Conservation (phyloP, 2,888 invertebrate species). For the Theristus sp. region DNA sequence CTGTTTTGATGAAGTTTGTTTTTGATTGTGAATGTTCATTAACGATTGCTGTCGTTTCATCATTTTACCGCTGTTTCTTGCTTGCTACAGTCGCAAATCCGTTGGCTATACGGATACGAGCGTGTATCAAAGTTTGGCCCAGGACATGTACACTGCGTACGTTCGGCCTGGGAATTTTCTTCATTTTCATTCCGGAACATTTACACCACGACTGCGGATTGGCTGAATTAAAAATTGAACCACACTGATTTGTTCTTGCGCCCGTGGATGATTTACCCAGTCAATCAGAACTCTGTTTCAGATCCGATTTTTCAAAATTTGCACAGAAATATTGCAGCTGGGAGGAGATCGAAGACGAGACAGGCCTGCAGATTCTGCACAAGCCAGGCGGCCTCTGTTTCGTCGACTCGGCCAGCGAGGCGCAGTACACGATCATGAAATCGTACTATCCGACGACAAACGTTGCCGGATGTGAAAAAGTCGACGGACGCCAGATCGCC, state of each 20-base stretch:
- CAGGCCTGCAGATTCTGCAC: not conserved
- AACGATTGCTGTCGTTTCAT: not conserved
- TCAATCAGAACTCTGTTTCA: not conserved
- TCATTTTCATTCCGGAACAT: not conserved
- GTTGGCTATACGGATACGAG: constrained; percentile 13
- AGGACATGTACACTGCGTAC: constrained; percentile 28
- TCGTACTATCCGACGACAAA: not conserved
- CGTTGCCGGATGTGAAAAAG: not conserved
- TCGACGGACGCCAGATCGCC: not conserved
- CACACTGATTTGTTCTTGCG: too few relatives aligned
- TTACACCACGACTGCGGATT: too few relatives aligned
- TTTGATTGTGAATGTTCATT: not conserved
- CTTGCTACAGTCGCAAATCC: constrained; percentile 19
- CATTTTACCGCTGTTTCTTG: not conserved
- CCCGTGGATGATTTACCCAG: too few relatives aligned
- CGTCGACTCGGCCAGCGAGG: not conserved
- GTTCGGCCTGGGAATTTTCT: constrained; percentile 6
- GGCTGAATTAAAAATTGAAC: too few relatives aligned
- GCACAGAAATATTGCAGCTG: not conserved
- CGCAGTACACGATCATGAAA: not conserved
- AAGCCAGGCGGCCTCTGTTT: not conserved
- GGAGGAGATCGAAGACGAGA: not conserved
- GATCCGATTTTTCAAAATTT: too few relatives aligned
- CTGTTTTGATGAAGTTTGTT: not conserved
- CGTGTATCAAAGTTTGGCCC: constrained; percentile 24